phyloP scores from a whole-genome alignment of 2,113 vertebrate genomes.

The Hippocampus barbouri region DNA sequence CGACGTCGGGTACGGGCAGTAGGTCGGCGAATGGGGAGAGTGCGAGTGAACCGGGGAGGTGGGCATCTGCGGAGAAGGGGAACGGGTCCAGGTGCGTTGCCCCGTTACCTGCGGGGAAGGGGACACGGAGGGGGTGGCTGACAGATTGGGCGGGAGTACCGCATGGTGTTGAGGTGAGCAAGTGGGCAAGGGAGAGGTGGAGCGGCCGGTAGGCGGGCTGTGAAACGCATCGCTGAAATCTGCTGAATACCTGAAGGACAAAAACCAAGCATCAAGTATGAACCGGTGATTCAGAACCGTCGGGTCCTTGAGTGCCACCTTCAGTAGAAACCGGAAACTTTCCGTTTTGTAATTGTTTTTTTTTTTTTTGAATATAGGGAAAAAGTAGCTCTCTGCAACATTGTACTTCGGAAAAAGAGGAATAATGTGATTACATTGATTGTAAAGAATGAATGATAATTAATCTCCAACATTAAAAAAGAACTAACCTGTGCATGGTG shows the following conservation, averaged over 20 bases:
- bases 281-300: neutral
- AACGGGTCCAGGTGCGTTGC: conserved; percentile 73
- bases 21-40: conserved; percentile 77
- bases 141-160: conserved; percentile 57
- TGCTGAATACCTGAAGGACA: conserved; percentile 73
- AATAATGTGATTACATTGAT: too few species aligned
- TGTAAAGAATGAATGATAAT: neutral
- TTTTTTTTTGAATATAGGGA: too few species aligned
- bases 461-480: neutral
- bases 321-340: neutral
- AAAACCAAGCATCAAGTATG: neutral
- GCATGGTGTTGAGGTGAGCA: conserved; percentile 72
- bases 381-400: too few species aligned
- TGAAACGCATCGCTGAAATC: conserved; percentile 73
- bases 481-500: conserved; percentile 62
- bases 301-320: neutral
- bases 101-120: conserved; percentile 59
- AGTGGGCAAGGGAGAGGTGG: conserved; percentile 66
- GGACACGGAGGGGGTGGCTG: conserved; percentile 57
- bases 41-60: conserved; percentile 74
- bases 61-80: conserved; percentile 77
- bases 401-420: too few species aligned
- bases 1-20: conserved; percentile 78
- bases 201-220: conserved; percentile 75
- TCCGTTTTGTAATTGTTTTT: neutral